phyloP scores from a whole-genome alignment of 2,113 vertebrate genomes.

The Fukomys damarensis region DNA sequence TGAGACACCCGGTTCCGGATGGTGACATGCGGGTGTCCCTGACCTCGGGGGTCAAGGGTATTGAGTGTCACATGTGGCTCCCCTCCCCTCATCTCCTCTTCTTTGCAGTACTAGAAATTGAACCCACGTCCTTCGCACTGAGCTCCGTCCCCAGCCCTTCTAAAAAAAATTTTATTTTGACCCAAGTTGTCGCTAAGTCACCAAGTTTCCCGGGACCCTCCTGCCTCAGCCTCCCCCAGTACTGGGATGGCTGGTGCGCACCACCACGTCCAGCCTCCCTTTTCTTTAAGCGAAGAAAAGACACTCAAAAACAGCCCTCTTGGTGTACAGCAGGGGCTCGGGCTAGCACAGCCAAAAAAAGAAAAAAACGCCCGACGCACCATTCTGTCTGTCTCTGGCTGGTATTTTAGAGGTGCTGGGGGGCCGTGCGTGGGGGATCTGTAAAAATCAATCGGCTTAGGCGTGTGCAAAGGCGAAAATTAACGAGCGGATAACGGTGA shows the following conservation, averaged over 20 bases:
- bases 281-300: conserved; percentile 28
- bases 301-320: not conserved
- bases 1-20: fast-evolving
- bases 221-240: not conserved
- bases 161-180: not conserved
- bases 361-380: not conserved
- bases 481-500: conserved; percentile 47
- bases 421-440: conserved; percentile 35
- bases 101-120: too few species aligned
- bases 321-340: not conserved
- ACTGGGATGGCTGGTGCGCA: too few species aligned
- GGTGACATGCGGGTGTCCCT: not conserved
- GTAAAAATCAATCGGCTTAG: conserved; percentile 54
- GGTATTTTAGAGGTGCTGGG: conserved; percentile 38
- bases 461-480: conserved; percentile 58
- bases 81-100: not conserved
- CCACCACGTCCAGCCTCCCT: not conserved
- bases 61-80: not conserved
- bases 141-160: not conserved
- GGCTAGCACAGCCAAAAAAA: not conserved
- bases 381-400: conserved; percentile 47
- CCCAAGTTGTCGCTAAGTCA: not conserved
- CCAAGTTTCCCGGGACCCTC: not conserved
- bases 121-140: not conserved
- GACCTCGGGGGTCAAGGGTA: not conserved